Percentiles rank a stretch among this genome's conserved stretches.
Conservation (phyloP, 2,113 vertebrate genomes). For the Apodemus sylvaticus region DNA sequence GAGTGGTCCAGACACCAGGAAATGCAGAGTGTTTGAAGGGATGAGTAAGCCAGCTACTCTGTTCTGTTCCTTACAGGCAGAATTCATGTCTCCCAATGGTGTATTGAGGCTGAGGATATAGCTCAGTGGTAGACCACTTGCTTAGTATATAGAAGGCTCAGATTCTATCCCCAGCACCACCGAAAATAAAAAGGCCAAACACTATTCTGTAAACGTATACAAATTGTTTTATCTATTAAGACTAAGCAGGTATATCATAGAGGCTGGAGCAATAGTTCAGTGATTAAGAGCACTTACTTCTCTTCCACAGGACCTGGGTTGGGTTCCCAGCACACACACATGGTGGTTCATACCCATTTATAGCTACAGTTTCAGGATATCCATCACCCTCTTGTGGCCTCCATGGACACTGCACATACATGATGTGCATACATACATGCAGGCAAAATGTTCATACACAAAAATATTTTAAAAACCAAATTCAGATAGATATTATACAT, state of each 20-base stretch:
- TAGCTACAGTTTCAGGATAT: neutral
- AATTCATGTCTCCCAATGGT: rapidly evolving
- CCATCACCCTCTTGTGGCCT: neutral
- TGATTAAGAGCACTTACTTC: neutral
- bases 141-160: neutral
- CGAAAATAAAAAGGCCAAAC: neutral
- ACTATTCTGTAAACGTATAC: neutral
- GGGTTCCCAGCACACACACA: neutral
- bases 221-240: neutral
- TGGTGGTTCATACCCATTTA: neutral
- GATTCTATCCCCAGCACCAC: neutral
- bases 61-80: no score
- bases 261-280: neutral
- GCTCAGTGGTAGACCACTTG: neutral
- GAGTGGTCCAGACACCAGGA: neutral
- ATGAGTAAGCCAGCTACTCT: neutral
- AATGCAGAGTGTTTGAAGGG: no score
- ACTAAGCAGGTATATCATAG: no score
- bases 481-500: neutral
- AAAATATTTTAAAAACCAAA: neutral
- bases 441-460: neutral
- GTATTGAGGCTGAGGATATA: neutral
- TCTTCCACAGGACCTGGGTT: neutral
- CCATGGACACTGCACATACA: neutral
- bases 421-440: no score